These are phyloP conservation scores for Aldrovandia affinis DNA, from an alignment of 2,797 vertebrate genomes.

Conservation along the genomic window DNA sequence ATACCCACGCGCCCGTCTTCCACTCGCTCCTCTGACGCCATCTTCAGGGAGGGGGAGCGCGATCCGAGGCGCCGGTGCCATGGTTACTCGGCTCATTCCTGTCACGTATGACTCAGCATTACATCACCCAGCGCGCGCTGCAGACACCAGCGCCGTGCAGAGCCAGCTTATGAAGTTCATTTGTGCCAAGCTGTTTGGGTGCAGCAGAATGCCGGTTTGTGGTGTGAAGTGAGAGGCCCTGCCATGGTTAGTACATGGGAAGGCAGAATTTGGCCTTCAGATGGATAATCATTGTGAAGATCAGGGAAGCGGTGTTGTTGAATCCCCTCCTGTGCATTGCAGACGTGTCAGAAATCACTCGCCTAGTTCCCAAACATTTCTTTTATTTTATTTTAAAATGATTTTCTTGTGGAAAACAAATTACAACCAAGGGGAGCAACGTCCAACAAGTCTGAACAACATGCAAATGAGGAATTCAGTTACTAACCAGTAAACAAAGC, in stretches of 20 bases:
- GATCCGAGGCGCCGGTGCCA: no score
- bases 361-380: no score
- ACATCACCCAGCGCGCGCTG: not conserved
- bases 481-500: no score
- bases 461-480: no score
- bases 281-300: not conserved
- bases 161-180: not conserved
- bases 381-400: no score
- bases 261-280: not conserved
- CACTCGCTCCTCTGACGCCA: constrained; percentile 26
- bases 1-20: constrained; percentile 31
- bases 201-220: not conserved
- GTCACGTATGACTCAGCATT: not conserved
- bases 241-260: not conserved
- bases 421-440: no score
- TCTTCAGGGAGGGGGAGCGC: not conserved
- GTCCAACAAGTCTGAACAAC: no score
- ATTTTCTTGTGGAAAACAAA: no score
- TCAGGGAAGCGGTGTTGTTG: not conserved
- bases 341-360: not conserved
- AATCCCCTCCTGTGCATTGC: not conserved
- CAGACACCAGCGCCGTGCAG: not conserved
- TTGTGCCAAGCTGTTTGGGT: not conserved
- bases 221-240: not conserved
- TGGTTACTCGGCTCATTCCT: constrained; percentile 13